A percentile compares a stretch with the other conserved stretches of the same genome.
Evolutionary conservation across 2,888 invertebrate genomes (phyloP).

Genomic region (Nemoura dubitans): DNA sequence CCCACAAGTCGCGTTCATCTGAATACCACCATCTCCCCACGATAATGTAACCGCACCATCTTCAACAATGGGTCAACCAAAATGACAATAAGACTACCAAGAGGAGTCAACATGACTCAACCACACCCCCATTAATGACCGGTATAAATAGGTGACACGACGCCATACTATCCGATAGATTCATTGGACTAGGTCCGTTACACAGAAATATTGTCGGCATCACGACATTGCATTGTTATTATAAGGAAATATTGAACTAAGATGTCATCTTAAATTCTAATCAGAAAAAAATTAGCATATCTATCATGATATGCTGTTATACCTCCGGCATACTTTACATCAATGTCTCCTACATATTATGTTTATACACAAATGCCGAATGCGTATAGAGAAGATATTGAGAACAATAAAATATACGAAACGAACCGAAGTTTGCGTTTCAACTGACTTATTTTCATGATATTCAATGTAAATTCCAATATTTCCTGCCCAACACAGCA

Average conservation of each 20-base stretch:
- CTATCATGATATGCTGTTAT: background rate
- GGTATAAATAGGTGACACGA: background rate
- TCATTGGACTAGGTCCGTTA: background rate
- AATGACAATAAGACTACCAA: background rate
- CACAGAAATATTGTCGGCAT: background rate
- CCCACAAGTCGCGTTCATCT: background rate
- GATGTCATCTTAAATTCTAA: background rate
- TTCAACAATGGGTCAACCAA: background rate
- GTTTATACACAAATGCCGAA: too few relatives aligned
- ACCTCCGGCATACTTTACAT: background rate
- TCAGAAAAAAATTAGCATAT: background rate
- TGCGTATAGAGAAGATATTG: too few relatives aligned
- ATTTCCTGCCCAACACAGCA: too few relatives aligned
- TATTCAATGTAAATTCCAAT: too few relatives aligned
- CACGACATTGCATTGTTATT: background rate
- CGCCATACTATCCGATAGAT: background rate
- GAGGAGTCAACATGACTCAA: background rate
- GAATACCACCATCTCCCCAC: background rate
- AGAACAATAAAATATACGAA: too few relatives aligned
- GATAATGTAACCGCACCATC: background rate
- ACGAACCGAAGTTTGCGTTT: too few relatives aligned
- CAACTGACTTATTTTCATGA: too few relatives aligned
- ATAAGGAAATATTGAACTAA: background rate
- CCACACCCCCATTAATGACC: background rate
- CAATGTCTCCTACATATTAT: too few relatives aligned